Evolutionary conservation across 2,888 invertebrate genomes (phyloP).

Genomic region (Lasius fuliginosus): DNA sequence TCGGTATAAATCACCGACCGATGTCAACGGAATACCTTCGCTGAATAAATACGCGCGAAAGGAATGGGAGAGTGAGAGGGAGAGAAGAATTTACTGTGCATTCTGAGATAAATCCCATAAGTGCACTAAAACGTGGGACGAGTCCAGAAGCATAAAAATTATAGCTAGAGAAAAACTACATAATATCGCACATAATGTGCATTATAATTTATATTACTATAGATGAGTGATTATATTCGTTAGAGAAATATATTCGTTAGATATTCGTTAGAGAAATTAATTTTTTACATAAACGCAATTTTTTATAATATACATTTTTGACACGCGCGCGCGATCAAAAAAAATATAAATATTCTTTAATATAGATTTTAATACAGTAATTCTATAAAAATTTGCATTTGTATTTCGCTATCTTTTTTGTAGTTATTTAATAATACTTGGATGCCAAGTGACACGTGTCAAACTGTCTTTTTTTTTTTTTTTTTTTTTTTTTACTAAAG

Average conservation of each 20-base stretch:
- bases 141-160: conserved; percentile 11
- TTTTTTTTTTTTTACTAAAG: not conserved
- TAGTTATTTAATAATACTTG: not conserved
- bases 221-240: not conserved
- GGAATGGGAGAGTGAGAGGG: not conserved
- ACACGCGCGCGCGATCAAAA: not conserved
- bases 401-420: not conserved
- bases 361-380: not conserved
- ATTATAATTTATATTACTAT: not conserved
- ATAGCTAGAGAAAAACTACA: conserved; percentile 7
- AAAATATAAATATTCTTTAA: not conserved
- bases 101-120: conserved; percentile 48
- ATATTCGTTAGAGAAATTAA: not conserved
- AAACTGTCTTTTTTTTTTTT: too few relatives aligned
- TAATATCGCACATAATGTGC: not conserved
- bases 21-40: conserved; percentile 73
- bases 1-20: conserved; percentile 72
- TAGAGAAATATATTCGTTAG: too few relatives aligned
- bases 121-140: conserved; percentile 33
- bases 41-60: conserved; percentile 62
- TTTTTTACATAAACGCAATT: not conserved
- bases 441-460: not conserved
- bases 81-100: conserved; percentile 38
- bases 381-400: not conserved
- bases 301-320: conserved; percentile 3